Base-by-base conservation (phyloP, 2,113 vertebrate species). In the Bufo gargarizans region DNA sequence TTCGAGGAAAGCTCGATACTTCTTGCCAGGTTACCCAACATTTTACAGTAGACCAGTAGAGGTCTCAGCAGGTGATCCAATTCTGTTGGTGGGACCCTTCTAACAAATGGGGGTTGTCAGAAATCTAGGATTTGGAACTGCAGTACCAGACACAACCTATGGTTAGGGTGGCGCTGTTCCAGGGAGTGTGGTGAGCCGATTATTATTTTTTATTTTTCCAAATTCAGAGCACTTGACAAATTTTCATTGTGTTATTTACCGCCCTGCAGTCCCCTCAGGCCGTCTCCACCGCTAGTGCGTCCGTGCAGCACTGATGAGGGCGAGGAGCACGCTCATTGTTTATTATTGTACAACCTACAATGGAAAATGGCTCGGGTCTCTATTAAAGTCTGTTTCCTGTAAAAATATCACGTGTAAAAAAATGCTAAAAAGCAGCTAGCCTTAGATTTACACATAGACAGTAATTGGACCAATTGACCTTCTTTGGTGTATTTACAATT, bases 391-490 rank as follows among this genome's bases (percentile, higher is more conserved):
- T 89, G 94, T 96, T 98, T 97, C 96, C 96, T 96, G 93, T 97
- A 95, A 94, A 95, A 94, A 93, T 93, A 91, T 90, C 76, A 91
- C 94, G 91, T 90, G 92, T 88, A 93, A 94, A 91, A 92, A 93
- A 92, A 94, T 95, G 93, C 95, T 95, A 74, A 74, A 43, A 78
- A 67, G 90, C 94, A 93, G 93, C 91, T 92, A 91, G 95, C 93
- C 93, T 95, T 94, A 96, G 95, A 95, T 96, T 96, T 93, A 93
- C 96, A 96, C 96, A 96, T 95, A 93, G 95, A 97, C 95, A 95
- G 93, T 94, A 97, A 98, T 97, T 97, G 96, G 95, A 92, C 95
- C 96, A 97, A 96, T 97, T 98, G 97, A 99, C 98, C 97, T 97
- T 95, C 93, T 93, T 93, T 93, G 95, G 95, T 95, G 95, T 95